A percentile compares a stretch with the other conserved stretches of the same genome.
These are phyloP conservation scores for Pilophorus perplexus DNA, from an alignment of 2,888 invertebrate genomes.

Conservation along the genomic window DNA sequence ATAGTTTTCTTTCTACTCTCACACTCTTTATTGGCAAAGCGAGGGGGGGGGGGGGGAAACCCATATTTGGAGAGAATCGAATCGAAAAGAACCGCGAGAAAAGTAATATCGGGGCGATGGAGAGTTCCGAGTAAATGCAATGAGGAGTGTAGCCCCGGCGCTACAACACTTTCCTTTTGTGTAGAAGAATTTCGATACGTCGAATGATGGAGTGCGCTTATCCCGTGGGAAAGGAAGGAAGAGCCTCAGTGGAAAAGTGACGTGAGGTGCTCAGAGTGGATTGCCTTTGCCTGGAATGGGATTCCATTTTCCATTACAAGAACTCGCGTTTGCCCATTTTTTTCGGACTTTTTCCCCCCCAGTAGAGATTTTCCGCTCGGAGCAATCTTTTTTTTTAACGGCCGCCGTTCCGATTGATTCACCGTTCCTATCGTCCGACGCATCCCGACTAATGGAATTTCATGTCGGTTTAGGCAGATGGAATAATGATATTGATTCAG, in stretches of 20 bases:
- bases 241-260: constrained; percentile 1
- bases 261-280: background rate
- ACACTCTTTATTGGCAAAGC: no score
- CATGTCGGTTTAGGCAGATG: no score
- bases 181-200: constrained; percentile 12
- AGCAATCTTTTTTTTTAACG: no score
- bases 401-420: no score
- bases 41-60: background rate
- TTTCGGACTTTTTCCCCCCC: no score
- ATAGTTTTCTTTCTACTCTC: no score
- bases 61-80: background rate
- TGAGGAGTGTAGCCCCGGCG: background rate
- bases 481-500: no score
- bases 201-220: constrained; percentile 20
- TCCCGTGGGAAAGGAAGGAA: background rate
- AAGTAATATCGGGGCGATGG: constrained; percentile 9
- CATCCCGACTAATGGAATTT: no score
- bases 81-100: background rate
- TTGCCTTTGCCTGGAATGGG: constrained; percentile 8
- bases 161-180: constrained; percentile 1
- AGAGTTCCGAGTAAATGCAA: constrained; percentile 13
- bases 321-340: no score
- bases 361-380: no score
- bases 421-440: no score
- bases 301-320: constrained; percentile 12